Evolutionary conservation across 2,888 invertebrate species (phyloP).

Genomic region (Chalcosyrphus nemorum): DNA sequence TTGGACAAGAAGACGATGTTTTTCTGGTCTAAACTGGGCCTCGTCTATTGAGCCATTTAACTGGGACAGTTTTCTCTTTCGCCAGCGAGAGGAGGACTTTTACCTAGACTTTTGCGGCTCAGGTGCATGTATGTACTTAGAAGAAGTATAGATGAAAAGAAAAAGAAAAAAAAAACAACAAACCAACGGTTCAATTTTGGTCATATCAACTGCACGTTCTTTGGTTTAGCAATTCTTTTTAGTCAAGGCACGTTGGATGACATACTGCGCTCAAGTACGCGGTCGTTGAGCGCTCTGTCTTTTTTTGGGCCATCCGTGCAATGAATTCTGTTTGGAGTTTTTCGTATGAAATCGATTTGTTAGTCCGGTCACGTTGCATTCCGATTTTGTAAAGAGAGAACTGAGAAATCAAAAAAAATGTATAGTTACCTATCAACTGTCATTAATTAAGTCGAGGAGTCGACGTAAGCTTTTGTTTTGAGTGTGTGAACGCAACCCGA

Average conservation of each 20-base stretch:
- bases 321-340: slow-evolving; percentile 46
- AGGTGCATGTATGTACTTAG: slow-evolving; percentile 53
- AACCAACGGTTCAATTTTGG: slow-evolving; percentile 65
- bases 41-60: slow-evolving; percentile 50
- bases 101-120: slow-evolving; percentile 5
- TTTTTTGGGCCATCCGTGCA: slow-evolving; percentile 65
- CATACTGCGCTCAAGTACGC: slow-evolving; percentile 44
- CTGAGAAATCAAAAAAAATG: slow-evolving; percentile 10
- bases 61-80: slow-evolving; percentile 72
- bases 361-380: slow-evolving; percentile 62
- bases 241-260: slow-evolving; percentile 59
- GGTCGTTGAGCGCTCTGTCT: slow-evolving; percentile 1
- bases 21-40: background rate
- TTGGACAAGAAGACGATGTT: slow-evolving; percentile 13
- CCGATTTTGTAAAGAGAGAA: slow-evolving; percentile 32
- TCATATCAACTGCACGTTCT: slow-evolving; percentile 59
- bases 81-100: slow-evolving; percentile 47
- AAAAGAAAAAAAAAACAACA: slow-evolving; percentile 22
- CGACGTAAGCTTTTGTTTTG: slow-evolving; percentile 22
- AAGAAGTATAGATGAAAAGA: slow-evolving; percentile 5
- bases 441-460: slow-evolving; percentile 40
- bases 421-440: slow-evolving; percentile 26
- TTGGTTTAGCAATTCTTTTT: slow-evolving; percentile 8
- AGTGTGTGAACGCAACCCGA: background rate
- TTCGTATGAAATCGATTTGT: slow-evolving; percentile 14